Percentiles rank a stretch among this genome's conserved stretches.
Conservation (phyloP, 2,888 invertebrate species). For the Drosophila bunnanda region DNA sequence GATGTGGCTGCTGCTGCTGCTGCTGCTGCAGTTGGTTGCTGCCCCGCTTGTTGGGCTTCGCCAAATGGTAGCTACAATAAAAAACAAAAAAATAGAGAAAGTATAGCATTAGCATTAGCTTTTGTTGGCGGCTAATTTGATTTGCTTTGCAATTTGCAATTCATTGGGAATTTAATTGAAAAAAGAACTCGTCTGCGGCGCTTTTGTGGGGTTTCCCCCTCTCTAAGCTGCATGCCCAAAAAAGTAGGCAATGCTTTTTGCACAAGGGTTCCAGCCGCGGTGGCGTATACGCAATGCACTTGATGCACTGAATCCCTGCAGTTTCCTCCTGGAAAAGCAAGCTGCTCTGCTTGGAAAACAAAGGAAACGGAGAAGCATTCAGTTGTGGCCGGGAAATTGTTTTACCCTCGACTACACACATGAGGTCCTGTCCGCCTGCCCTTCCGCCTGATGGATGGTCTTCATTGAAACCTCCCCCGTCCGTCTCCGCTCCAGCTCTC, state of each 20-base stretch:
- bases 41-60: conserved; percentile 77
- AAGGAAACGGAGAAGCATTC: neutral
- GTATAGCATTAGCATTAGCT: conserved; percentile 34
- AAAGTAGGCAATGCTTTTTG: conserved; percentile 19
- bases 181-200: conserved; percentile 19
- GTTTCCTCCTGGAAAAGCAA: neutral
- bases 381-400: neutral
- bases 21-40: conserved; percentile 57
- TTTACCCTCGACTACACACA: neutral
- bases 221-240: neutral
- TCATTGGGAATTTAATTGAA: conserved; percentile 67
- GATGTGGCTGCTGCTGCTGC: conserved; percentile 22
- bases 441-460: conserved; percentile 24
- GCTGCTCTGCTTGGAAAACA: neutral
- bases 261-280: neutral
- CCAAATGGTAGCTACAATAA: conserved; percentile 72
- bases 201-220: conserved; percentile 25
- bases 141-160: conserved; percentile 72
- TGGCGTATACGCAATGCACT: conserved; percentile 5
- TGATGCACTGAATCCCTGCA: neutral
- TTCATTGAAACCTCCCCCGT: no score
- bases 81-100: conserved; percentile 16
- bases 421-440: conserved; percentile 10
- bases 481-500: no score
- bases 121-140: conserved; percentile 69